A percentile compares a stretch with the other conserved stretches of the same genome.
These are phyloP conservation scores for Sanderia malayensis DNA, from an alignment of 30 jellyfish, hydroid and myxozoan species.

Conservation along the genomic window DNA sequence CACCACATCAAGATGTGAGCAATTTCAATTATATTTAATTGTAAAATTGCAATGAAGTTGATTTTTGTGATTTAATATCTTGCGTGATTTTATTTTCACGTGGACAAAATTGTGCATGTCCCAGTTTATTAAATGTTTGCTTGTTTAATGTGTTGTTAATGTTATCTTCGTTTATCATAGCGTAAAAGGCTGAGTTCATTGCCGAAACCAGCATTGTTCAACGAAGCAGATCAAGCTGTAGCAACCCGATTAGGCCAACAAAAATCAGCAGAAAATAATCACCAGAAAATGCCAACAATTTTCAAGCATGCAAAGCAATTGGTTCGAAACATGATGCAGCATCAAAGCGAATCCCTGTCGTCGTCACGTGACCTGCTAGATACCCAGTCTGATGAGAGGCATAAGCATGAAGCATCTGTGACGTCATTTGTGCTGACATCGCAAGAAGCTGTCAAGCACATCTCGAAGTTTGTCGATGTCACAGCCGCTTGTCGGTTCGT, in stretches of 20 bases:
- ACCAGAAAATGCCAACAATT: slow-evolving; percentile 10
- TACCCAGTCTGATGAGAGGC: slow-evolving; percentile 1
- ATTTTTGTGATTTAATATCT: too few relatives aligned
- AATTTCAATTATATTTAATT: too few relatives aligned
- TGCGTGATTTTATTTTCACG: too few relatives aligned
- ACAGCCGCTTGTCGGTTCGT: slow-evolving; percentile 67
- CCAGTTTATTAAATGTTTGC: too few relatives aligned
- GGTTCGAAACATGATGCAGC: slow-evolving; percentile 52
- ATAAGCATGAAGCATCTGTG: neutral
- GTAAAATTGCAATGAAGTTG: too few relatives aligned
- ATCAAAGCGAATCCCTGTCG: too few relatives aligned
- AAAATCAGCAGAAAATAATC: neutral
- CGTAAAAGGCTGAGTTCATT: too few relatives aligned
- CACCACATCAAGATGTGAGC: slow-evolving; percentile 31
- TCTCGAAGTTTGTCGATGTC: slow-evolving; percentile 55
- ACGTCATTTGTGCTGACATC: slow-evolving; percentile 19
- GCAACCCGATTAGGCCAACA: neutral
- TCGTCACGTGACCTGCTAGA: slow-evolving; percentile 36
- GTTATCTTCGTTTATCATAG: too few relatives aligned
- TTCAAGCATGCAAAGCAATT: slow-evolving; percentile 42
- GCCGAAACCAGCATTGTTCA: too few relatives aligned
- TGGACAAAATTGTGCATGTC: too few relatives aligned
- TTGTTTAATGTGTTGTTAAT: too few relatives aligned
- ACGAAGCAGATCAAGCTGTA: slow-evolving; percentile 19
- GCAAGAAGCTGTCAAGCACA: slow-evolving; percentile 30